Conservation (phyloP, 2,888 invertebrate species). For the Ferrisia virgata region DNA sequence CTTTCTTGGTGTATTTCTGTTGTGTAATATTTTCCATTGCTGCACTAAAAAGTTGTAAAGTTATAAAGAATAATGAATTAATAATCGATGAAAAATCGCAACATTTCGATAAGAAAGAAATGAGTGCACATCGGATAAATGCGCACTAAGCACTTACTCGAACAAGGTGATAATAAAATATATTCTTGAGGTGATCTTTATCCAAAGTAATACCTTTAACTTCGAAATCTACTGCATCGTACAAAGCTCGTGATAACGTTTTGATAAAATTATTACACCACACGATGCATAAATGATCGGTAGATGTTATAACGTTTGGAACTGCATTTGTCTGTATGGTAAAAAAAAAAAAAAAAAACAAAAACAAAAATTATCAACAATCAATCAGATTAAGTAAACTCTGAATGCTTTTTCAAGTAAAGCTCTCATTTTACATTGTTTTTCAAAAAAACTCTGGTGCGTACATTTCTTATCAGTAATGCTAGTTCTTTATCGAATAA, state of each 20-base stretch:
- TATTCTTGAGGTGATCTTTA: constrained; percentile 52
- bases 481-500: too few relatives aligned
- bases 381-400: too few relatives aligned
- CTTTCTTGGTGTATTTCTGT: constrained; percentile 51
- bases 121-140: neutral
- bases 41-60: too few relatives aligned
- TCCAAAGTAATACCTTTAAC: constrained; percentile 56
- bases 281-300: constrained; percentile 85
- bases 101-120: neutral
- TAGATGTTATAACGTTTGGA: constrained; percentile 80
- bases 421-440: too few relatives aligned
- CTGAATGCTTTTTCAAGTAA: too few relatives aligned
- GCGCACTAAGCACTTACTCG: constrained; percentile 53
- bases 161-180: constrained; percentile 59
- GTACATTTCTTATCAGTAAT: too few relatives aligned
- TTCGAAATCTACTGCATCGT: constrained; percentile 68
- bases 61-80: too few relatives aligned
- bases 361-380: neutral
- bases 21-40: constrained; percentile 55
- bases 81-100: neutral
- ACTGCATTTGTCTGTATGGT: constrained; percentile 65
- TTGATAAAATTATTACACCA: constrained; percentile 91
- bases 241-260: constrained; percentile 73
- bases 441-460: too few relatives aligned
- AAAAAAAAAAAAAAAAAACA: neutral